Conservation (phyloP, 2,113 vertebrate genomes). For the Riparia riparia region DNA sequence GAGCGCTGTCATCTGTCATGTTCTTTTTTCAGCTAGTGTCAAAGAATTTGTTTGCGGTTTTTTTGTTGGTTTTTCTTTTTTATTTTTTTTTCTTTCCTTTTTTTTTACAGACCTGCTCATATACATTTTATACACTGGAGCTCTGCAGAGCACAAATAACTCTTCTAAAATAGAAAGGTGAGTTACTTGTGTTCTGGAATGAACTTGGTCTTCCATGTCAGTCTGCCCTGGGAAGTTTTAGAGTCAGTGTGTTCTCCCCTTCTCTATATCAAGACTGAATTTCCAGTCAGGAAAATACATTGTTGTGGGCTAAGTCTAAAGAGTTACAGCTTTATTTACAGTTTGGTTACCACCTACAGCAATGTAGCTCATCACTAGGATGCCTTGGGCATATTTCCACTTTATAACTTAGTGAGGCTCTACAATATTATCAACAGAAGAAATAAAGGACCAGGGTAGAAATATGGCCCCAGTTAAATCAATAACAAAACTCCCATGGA, state of each 20-base stretch:
- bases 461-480: background rate
- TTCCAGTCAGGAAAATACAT: background rate
- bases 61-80: background rate
- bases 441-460: background rate
- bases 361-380: background rate
- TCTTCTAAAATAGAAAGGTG: background rate
- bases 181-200: background rate
- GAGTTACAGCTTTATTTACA: constrained; percentile 53
- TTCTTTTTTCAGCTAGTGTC: background rate
- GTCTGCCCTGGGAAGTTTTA: background rate
- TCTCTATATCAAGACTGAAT: constrained; percentile 2
- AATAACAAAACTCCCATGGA: background rate
- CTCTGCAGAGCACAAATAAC: background rate
- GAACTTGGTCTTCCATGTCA: constrained; percentile 31
- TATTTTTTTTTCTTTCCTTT: accelerated
- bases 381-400: background rate
- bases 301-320: background rate
- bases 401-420: background rate
- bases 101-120: background rate
- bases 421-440: background rate
- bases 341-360: constrained; percentile 36
- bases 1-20: background rate
- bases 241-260: constrained; percentile 14
- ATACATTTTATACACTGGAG: background rate
- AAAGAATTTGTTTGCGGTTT: background rate